Evolutionary conservation across 2,113 vertebrate species (phyloP), one percentile per base, ranked within the genome.

Genomic region (Chaenogobius annularis): DNA sequence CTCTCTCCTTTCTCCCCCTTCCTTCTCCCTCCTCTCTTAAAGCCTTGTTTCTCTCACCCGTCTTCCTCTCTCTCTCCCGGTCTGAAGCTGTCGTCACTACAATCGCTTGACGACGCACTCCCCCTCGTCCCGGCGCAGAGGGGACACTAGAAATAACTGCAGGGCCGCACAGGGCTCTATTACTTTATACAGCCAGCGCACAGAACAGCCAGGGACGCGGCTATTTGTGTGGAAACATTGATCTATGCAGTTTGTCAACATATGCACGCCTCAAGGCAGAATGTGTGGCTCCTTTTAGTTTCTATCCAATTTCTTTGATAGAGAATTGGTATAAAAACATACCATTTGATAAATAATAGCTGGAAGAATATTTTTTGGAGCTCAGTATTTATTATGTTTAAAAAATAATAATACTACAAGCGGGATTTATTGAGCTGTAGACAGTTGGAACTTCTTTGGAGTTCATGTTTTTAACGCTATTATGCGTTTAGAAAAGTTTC

Each of bases 141-240:
- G 83, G 79, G 80, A 74, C 62, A 73, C 72, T 84, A 80, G 73
- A 85, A 88, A 88, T 89, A 89, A 82, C 81, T 84, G 71, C 2
- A 47, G 7, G 0, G 43, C 69, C 79, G 80, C 85, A 52, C 80
- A 67, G 89, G 88, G 74, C 87, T 87, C 79, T 88, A 87, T 89
- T 90, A 88, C 75, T 54, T 56, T 17, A 78, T 56, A 79, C 48
- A 66, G 59, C 35, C 54, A 37, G 26, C 26, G 26, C 1, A 4
- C 26, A 4, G 26, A 31, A 1, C 37, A 31, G 22, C 68, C 35
- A 23, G 52, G 54, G 54, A 55, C 54, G 1, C 1, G 1, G 3
- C 71, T 23, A 12, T 64, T 68, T 23, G 48, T 47, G 19, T 56
- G 47, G 55, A 26, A 61, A 35, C 47, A 26, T 7, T 61, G 61